Evolutionary conservation across 2,797 vertebrate genomes (phyloP).

Genomic region (Melopsittacus undulatus): DNA sequence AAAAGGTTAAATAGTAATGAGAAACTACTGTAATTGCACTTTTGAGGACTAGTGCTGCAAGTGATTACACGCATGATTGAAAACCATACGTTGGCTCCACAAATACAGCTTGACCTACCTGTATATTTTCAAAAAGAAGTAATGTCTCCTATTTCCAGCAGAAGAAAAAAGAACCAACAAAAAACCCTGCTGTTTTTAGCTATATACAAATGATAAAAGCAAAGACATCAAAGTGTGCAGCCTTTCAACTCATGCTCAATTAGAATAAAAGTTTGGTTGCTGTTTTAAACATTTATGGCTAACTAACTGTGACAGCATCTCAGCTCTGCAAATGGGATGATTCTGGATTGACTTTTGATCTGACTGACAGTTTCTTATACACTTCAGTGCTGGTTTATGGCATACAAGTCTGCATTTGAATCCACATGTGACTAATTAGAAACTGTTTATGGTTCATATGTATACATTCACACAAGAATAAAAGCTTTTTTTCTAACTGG

Average conservation of each 20-base stretch:
- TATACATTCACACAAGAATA: conserved; percentile 55
- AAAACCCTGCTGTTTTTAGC: conserved; percentile 62
- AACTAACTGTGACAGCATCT: conserved; percentile 81
- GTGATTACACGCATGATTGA: conserved; percentile 56
- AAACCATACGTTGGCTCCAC: conserved; percentile 35
- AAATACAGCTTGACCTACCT: conserved; percentile 75
- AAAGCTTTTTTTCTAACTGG: conserved; percentile 13
- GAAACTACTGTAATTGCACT: conserved; percentile 44
- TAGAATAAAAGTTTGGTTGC: conserved; percentile 82
- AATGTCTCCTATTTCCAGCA: conserved; percentile 70
- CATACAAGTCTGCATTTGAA: conserved; percentile 66
- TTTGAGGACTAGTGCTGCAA: conserved; percentile 45
- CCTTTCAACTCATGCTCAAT: conserved; percentile 82
- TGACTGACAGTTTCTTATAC: conserved; percentile 83
- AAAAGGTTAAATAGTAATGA: conserved; percentile 56
- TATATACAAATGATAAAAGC: conserved; percentile 83
- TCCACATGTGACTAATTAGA: conserved; percentile 81
- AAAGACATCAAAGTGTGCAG: conserved; percentile 79
- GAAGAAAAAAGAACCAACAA: neutral
- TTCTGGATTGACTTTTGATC: conserved; percentile 84
- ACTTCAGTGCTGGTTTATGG: conserved; percentile 81
- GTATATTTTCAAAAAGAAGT: conserved; percentile 77
- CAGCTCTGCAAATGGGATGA: conserved; percentile 77
- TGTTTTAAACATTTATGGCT: conserved; percentile 82
- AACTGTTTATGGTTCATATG: conserved; percentile 72